phyloP scores from a whole-genome alignment of 2,113 vertebrate species.

The Dissostichus mawsoni region DNA sequence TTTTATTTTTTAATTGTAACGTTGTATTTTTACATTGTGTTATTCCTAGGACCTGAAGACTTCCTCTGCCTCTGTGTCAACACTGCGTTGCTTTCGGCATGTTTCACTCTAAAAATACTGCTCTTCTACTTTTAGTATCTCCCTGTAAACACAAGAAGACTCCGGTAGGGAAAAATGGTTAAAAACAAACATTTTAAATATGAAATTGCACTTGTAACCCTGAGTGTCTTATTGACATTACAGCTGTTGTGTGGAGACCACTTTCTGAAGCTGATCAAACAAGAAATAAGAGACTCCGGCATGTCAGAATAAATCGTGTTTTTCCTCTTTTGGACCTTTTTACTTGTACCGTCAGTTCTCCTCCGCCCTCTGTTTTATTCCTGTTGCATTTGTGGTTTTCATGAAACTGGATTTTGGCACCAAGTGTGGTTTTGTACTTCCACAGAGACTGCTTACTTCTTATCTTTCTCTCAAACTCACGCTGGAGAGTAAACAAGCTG shows the following conservation, averaged over 20 bases:
- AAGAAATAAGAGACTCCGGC: neutral
- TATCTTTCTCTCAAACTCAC: slow-evolving; percentile 88
- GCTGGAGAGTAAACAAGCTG: slow-evolving; percentile 89
- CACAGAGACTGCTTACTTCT: slow-evolving; percentile 85
- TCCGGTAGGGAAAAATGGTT: neutral
- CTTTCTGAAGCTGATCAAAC: neutral
- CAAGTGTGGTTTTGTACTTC: slow-evolving; percentile 82
- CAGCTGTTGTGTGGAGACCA: neutral
- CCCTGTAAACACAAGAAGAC: neutral
- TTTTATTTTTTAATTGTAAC: no score
- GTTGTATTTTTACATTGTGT: no score
- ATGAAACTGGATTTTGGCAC: slow-evolving; percentile 86
- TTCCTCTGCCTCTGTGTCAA: neutral
- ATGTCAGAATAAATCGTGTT: neutral
- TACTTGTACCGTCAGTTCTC: neutral
- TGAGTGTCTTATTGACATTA: neutral
- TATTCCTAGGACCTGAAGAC: neutral
- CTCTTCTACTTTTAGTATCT: neutral
- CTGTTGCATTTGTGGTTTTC: slow-evolving; percentile 91
- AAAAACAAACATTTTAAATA: neutral
- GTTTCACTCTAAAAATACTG: neutral
- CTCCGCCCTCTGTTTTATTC: slow-evolving; percentile 85
- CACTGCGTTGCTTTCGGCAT: neutral
- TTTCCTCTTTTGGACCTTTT: slow-evolving; percentile 46
- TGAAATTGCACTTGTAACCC: neutral